Evolutionary conservation across 2,113 vertebrate species (phyloP).

Genomic region (Melanostigma gelatinosum): DNA sequence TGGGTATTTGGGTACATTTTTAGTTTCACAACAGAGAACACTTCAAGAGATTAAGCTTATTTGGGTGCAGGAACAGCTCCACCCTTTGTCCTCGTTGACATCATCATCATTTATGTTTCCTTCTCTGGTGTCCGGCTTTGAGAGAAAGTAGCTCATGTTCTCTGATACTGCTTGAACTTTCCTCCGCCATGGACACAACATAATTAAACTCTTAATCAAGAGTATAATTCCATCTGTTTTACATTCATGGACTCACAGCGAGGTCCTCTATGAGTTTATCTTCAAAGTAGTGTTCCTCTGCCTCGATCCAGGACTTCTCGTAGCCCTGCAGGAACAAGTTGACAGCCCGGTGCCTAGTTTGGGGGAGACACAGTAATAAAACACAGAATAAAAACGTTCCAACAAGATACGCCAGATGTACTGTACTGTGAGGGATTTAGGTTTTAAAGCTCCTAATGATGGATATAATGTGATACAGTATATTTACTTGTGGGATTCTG

Average conservation of each 20-base stretch:
- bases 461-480: too few relatives aligned
- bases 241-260: slow-evolving; percentile 81
- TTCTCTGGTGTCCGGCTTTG: neutral
- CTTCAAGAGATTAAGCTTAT: neutral
- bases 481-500: too few relatives aligned
- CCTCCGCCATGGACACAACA: neutral
- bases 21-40: neutral
- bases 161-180: neutral
- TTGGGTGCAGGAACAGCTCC: neutral
- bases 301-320: slow-evolving; percentile 97
- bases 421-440: too few relatives aligned
- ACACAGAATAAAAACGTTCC: neutral
- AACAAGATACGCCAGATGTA: neutral
- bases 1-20: neutral
- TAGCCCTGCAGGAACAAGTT: slow-evolving; percentile 98
- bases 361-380: neutral
- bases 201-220: neutral
- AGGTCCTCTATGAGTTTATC: slow-evolving; percentile 97
- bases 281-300: slow-evolving; percentile 97
- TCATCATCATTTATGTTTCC: neutral
- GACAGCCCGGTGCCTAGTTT: slow-evolving; percentile 90
- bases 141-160: neutral
- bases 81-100: neutral
- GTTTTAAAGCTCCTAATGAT: too few relatives aligned
- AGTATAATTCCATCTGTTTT: neutral